phyloP scores from a whole-genome alignment of 2,113 vertebrate genomes.

The Caranx melampygus region DNA sequence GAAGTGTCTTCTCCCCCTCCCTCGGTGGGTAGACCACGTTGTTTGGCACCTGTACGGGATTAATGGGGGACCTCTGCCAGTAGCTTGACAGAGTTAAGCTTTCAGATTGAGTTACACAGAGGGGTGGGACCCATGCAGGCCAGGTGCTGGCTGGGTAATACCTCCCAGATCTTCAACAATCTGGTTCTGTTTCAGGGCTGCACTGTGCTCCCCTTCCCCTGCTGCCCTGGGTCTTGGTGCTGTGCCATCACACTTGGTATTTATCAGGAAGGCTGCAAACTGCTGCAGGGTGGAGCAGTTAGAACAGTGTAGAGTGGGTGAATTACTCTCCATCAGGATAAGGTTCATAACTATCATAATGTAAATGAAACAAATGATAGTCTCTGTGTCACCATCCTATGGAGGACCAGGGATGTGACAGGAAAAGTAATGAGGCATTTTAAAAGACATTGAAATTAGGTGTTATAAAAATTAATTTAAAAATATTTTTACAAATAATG shows the following conservation, averaged over 20 bases:
- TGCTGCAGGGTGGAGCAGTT: neutral
- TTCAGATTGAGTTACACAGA: slow-evolving; percentile 92
- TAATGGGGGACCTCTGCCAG: slow-evolving; percentile 88
- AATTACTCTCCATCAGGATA: too few species aligned
- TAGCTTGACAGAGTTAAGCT: slow-evolving; percentile 90
- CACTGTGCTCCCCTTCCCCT: slow-evolving; percentile 48
- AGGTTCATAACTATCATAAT: too few species aligned
- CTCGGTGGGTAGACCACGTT: slow-evolving; percentile 60
- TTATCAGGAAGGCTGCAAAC: slow-evolving; percentile 44
- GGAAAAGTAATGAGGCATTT: too few species aligned
- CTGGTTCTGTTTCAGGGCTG: slow-evolving; percentile 79
- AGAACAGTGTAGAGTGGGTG: neutral
- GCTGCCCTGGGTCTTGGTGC: slow-evolving; percentile 51
- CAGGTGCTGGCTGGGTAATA: slow-evolving; percentile 93
- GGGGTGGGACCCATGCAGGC: slow-evolving; percentile 83
- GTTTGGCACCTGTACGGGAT: slow-evolving; percentile 97
- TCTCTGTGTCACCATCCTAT: too few species aligned
- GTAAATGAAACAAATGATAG: too few species aligned
- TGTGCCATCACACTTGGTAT: slow-evolving; percentile 61
- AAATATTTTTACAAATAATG: too few species aligned
- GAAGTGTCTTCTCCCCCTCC: neutral
- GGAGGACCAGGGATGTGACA: too few species aligned
- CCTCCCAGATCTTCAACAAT: slow-evolving; percentile 80
- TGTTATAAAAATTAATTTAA: too few species aligned
- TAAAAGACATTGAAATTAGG: too few species aligned